phyloP scores from a whole-genome alignment of 2,797 vertebrate species.

The Sebastes wilsoni region DNA sequence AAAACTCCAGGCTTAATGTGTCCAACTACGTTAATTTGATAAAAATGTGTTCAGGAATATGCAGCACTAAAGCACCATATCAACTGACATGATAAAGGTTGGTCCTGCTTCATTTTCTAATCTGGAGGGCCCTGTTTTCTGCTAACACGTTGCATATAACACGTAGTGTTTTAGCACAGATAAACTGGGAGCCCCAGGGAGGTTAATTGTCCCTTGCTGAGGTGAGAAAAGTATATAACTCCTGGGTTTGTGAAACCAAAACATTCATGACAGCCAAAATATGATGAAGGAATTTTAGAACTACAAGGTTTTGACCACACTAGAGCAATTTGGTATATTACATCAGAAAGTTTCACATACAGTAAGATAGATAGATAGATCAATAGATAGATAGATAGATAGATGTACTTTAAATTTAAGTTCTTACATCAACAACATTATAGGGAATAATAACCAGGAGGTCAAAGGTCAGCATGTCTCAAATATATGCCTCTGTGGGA shows the following conservation, averaged over 20 bases:
- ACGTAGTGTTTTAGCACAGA: background rate
- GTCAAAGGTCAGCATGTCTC: background rate
- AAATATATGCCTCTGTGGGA: background rate
- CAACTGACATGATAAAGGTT: background rate
- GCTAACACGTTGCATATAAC: background rate
- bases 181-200: too few relatives aligned
- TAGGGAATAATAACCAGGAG: background rate
- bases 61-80: background rate
- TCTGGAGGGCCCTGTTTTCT: background rate
- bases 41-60: background rate
- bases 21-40: background rate
- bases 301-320: too few relatives aligned
- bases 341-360: too few relatives aligned
- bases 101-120: background rate
- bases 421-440: background rate
- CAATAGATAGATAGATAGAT: background rate
- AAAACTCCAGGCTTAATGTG: background rate
- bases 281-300: too few relatives aligned
- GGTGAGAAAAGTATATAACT: background rate
- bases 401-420: background rate
- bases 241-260: too few relatives aligned
- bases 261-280: too few relatives aligned
- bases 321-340: too few relatives aligned
- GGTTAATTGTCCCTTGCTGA: background rate
- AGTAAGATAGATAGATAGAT: too few relatives aligned